Evolutionary conservation across 2,797 vertebrate genomes (phyloP).

Genomic region (Percopsis omiscomaycus): DNA sequence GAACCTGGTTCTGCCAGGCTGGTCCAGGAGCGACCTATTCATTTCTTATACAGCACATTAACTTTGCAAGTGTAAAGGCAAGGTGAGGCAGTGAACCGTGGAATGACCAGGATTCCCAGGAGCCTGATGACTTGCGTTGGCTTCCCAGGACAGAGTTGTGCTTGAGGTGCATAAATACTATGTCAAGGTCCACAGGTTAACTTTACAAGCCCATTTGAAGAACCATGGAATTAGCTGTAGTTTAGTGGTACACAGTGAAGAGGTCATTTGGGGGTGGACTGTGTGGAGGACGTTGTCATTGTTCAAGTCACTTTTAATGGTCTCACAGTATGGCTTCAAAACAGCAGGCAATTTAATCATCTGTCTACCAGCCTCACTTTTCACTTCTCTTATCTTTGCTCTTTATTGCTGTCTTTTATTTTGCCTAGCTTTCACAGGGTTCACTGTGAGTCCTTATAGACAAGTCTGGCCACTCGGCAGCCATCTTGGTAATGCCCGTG

Average conservation of each 20-base stretch:
- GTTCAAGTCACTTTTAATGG: conserved; percentile 36
- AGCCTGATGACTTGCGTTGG: conserved; percentile 35
- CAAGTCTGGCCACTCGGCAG: no score
- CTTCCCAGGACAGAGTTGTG: conserved; percentile 22
- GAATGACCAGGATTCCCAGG: conserved; percentile 45
- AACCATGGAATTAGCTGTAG: not conserved
- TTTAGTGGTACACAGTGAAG: not conserved
- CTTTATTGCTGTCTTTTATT: not conserved
- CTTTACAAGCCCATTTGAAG: not conserved
- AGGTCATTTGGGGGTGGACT: conserved; percentile 15
- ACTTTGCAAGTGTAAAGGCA: conserved; percentile 43
- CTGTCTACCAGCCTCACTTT: conserved; percentile 4
- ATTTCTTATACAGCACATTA: conserved; percentile 57
- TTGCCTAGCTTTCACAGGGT: not conserved
- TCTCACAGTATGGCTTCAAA: conserved; percentile 28
- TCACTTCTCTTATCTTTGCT: conserved; percentile 5
- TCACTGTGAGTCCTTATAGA: no score
- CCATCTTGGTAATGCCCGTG: no score
- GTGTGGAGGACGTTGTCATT: conserved; percentile 18
- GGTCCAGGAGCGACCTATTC: conserved; percentile 42
- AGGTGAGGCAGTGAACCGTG: conserved; percentile 46
- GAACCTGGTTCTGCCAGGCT: conserved; percentile 15
- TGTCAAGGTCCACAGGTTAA: conserved; percentile 34
- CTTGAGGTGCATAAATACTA: conserved; percentile 30
- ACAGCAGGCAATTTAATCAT: conserved; percentile 34